Evolutionary conservation across 2,797 vertebrate species (phyloP), one percentile per base, ranked within the genome.

Genomic region (Meda fulgida): DNA sequence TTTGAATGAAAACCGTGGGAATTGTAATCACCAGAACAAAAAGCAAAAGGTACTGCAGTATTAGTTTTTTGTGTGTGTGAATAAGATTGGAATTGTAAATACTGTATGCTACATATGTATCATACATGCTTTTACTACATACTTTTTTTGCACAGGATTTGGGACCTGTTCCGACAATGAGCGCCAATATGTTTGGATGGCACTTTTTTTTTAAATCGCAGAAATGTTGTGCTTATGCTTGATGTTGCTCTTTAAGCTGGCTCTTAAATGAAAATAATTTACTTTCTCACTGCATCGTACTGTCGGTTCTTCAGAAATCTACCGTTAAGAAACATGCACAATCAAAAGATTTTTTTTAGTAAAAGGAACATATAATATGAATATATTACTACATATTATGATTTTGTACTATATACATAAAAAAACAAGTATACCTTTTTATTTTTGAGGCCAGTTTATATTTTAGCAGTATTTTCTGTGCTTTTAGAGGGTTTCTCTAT

Each of bases 81-180:
- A 97, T 96, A 97, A 86, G 89, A 96, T 95, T 95, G 81, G 88
- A 96, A 95, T 95, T 99, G 97, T 99, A 99, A 96, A 89, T 87
- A 86, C 69, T 78, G 98, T 99, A 98, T 29, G 90, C 92, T 93
- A 92, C 95, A 96, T 94, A 96, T 97, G 96, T 98, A 98, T 96
- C 95, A 96, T 93, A 95, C 94, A 91, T 95, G 95, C 94, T 97
- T 97, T 97, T 98, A 95, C 96, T 97, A 96, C 95, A 94, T 91
- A 93, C 92, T 96, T 93, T 81, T 97, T 97, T 98, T 97, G 97
- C 95, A 97, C 96, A 98, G 96, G 96, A 96, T 95, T 97, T 95
- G 96, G 95, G 95, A 94, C 95, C 87, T 89, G 89, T 43, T 91
- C 14, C 66, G 85, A 87, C 86, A 69, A 78, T 55, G 80, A 84